Evolutionary conservation across 2,888 invertebrate genomes (phyloP).

Genomic region (Liposcelis brunnea): DNA sequence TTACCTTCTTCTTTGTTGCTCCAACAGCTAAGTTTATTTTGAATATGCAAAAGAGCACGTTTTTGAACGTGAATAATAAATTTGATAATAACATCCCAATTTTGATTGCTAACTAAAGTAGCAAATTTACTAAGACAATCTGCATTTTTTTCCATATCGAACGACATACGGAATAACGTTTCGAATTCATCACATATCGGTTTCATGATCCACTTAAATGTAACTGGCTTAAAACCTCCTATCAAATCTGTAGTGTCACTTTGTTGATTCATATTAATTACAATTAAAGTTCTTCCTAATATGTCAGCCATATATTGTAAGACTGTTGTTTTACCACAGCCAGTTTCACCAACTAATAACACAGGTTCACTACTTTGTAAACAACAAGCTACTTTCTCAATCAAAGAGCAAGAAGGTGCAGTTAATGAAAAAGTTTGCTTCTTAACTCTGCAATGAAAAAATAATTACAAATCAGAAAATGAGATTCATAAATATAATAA

Average conservation of each 20-base stretch:
- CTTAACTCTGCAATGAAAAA: slow-evolving; percentile 11
- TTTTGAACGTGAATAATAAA: slow-evolving; percentile 48
- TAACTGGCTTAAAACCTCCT: slow-evolving; percentile 92
- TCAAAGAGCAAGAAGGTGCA: slow-evolving; percentile 54
- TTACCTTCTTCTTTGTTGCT: background rate
- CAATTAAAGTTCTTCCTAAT: slow-evolving; percentile 68
- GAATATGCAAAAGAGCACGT: background rate
- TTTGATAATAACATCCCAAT: slow-evolving; percentile 52
- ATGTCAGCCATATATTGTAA: slow-evolving; percentile 79
- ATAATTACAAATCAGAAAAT: background rate
- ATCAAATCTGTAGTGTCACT: slow-evolving; percentile 92
- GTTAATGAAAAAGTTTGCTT: slow-evolving; percentile 60
- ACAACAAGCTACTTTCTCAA: slow-evolving; percentile 80
- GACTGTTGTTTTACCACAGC: slow-evolving; percentile 93
- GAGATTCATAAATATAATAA: background rate
- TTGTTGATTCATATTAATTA: slow-evolving; percentile 98
- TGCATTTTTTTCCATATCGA: slow-evolving; percentile 55
- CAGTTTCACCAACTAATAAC: slow-evolving; percentile 92
- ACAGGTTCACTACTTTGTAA: slow-evolving; percentile 74
- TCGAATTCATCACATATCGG: slow-evolving; percentile 76
- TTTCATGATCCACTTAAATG: slow-evolving; percentile 62
- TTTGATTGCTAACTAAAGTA: slow-evolving; percentile 51
- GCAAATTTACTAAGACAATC: slow-evolving; percentile 69
- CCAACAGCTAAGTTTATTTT: background rate
- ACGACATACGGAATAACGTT: slow-evolving; percentile 51